phyloP scores from a whole-genome alignment of 2,797 vertebrate genomes.

The Podarcis siculus region DNA sequence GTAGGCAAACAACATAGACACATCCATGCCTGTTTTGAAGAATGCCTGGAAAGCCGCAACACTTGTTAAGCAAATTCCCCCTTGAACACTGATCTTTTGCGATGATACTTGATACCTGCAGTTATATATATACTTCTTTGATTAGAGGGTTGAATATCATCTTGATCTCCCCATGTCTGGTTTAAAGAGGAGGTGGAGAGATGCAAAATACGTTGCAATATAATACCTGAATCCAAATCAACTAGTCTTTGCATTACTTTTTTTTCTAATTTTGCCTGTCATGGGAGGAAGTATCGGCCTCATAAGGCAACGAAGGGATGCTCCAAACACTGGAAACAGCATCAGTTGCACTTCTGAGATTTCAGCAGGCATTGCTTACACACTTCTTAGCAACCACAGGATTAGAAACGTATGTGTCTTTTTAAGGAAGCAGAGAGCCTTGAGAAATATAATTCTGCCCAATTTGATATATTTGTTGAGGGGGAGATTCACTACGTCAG shows the following conservation, averaged over 20 bases:
- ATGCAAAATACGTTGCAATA: neutral
- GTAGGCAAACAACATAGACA: neutral
- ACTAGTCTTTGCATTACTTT: neutral
- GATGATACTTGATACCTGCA: neutral
- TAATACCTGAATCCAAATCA: neutral
- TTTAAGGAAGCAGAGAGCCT: neutral
- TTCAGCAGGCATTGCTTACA: neutral
- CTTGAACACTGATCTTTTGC: neutral
- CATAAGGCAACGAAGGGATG: neutral
- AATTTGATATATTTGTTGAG: neutral
- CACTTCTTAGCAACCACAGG: neutral
- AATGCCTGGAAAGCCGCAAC: neutral
- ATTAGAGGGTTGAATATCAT: neutral
- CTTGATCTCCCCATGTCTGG: neutral
- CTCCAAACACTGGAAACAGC: neutral
- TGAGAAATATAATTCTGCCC: neutral
- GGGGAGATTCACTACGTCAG: no score
- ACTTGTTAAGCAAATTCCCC: neutral
- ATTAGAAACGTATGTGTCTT: neutral
- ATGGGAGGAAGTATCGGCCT: no score
- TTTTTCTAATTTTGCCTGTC: neutral
- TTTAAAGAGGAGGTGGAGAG: neutral
- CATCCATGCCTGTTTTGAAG: neutral
- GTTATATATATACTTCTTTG: neutral
- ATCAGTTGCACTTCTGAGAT: neutral